phyloP scores from a whole-genome alignment of 1,140 invertebrate genomes.

The Ectropis grisescens region DNA sequence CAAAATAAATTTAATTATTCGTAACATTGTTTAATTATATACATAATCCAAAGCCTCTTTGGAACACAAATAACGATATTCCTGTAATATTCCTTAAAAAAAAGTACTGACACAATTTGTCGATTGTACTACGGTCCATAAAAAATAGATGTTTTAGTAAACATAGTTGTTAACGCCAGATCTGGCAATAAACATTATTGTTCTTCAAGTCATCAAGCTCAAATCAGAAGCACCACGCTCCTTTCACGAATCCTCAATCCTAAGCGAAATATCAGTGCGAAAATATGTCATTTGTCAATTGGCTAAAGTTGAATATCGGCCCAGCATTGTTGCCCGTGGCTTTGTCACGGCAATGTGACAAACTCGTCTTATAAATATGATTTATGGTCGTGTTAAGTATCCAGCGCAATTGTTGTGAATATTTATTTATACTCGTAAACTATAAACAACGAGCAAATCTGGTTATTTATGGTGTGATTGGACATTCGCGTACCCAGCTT shows the following conservation, averaged over 20 bases:
- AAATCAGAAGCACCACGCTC: conserved; percentile 15
- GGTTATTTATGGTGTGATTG: conserved; percentile 61
- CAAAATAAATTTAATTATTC: too few relatives aligned
- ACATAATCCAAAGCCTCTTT: too few relatives aligned
- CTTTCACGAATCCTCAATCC: conserved; percentile 18
- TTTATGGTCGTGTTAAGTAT: conserved; percentile 64
- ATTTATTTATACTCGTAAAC: conserved; percentile 64
- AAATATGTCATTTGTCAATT: conserved; percentile 17
- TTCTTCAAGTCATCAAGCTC: conserved; percentile 32
- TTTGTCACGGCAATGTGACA: conserved; percentile 54
- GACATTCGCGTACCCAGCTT: conserved; percentile 41
- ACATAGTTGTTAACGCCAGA: too few relatives aligned
- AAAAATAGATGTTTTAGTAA: too few relatives aligned
- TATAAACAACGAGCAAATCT: conserved; percentile 66
- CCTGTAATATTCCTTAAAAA: too few relatives aligned
- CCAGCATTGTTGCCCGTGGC: conserved; percentile 12
- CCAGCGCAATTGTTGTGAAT: conserved; percentile 61
- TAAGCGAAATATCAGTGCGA: conserved; percentile 13
- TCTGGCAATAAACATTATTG: too few relatives aligned
- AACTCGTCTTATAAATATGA: conserved; percentile 65
- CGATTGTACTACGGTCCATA: too few relatives aligned
- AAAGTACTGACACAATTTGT: too few relatives aligned
- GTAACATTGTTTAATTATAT: too few relatives aligned
- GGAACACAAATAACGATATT: too few relatives aligned
- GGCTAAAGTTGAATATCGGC: conserved; percentile 30